phyloP scores from a whole-genome alignment of 2,113 vertebrate genomes.

The Stegastes partitus region DNA sequence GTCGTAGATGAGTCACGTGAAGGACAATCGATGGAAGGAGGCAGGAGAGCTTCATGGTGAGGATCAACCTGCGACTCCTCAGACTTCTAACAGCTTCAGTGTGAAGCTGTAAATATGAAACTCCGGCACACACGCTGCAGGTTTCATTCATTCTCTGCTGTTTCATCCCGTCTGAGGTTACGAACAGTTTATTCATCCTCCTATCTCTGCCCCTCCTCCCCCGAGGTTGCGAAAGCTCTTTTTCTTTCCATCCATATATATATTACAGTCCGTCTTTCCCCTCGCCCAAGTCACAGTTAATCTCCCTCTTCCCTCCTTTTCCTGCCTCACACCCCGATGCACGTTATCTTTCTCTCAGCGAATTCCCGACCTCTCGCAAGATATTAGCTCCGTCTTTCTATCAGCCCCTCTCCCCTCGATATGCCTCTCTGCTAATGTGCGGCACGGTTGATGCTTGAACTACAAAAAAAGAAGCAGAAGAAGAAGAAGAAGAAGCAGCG shows the following conservation, averaged over 20 bases:
- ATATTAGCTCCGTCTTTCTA: neutral
- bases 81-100: no score
- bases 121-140: neutral
- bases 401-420: neutral
- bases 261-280: neutral
- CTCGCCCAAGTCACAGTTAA: constrained; percentile 20
- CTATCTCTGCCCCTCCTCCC: constrained; percentile 41
- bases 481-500: neutral
- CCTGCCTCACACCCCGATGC: neutral
- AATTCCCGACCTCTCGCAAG: neutral
- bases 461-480: neutral
- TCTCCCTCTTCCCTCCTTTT: neutral
- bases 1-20: constrained; percentile 20
- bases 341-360: constrained; percentile 23
- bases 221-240: constrained; percentile 19
- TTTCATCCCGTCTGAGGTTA: constrained; percentile 4
- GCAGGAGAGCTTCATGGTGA: constrained; percentile 9
- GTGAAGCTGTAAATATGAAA: neutral
- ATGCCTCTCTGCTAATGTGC: neutral
- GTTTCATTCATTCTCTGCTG: constrained; percentile 1
- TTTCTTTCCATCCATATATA: neutral
- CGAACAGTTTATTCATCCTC: constrained; percentile 3
- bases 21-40: constrained; percentile 18
- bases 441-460: constrained; percentile 1
- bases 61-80: neutral